Conservation (phyloP, 1,140 invertebrate species). For the Mya arenaria region DNA sequence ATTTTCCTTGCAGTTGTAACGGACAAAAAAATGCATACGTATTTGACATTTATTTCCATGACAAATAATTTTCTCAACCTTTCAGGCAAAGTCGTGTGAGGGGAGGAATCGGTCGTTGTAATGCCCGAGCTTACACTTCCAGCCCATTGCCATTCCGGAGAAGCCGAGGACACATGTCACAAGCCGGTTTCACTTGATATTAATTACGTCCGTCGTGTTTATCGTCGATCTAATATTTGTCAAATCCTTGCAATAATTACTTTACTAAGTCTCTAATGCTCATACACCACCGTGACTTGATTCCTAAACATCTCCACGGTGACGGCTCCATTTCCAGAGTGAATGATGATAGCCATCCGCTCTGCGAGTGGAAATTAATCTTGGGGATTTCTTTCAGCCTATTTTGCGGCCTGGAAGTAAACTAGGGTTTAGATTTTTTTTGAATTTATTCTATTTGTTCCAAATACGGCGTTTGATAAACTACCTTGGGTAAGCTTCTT, state of each 20-base stretch:
- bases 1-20: no score
- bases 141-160: constrained; percentile 29
- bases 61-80: neutral
- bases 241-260: constrained; percentile 54
- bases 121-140: constrained; percentile 10
- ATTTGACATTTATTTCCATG: neutral
- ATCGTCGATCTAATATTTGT: constrained; percentile 58
- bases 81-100: neutral
- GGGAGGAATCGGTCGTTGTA: neutral
- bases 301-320: constrained; percentile 42
- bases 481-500: no score
- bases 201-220: constrained; percentile 48
- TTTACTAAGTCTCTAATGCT: constrained; percentile 55
- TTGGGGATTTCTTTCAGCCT: neutral
- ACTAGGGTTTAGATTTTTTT: neutral
- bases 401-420: neutral
- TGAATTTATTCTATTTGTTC: no score
- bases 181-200: constrained; percentile 35
- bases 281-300: constrained; percentile 36
- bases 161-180: constrained; percentile 15
- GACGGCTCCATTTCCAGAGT: constrained; percentile 14
- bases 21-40: neutral
- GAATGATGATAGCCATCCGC: constrained; percentile 43
- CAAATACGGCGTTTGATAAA: no score
- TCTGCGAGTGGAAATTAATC: neutral